Evolutionary conservation across 2,113 vertebrate genomes (phyloP).

Genomic region (Onychostoma macrolepis): DNA sequence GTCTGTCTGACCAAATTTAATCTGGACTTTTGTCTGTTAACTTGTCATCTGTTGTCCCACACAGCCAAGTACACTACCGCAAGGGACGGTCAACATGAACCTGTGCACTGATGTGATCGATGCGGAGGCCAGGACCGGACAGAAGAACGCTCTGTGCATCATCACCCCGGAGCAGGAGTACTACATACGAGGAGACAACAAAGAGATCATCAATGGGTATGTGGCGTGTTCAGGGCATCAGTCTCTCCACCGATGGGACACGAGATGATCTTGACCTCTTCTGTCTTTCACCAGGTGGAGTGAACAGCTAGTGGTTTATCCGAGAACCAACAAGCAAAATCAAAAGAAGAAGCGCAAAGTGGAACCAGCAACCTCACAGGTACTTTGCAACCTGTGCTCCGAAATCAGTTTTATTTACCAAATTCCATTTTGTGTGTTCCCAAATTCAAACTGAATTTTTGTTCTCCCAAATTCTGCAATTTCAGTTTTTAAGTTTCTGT

Average conservation of each 20-base stretch:
- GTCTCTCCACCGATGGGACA: not conserved
- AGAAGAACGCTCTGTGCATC: slow-evolving; percentile 83
- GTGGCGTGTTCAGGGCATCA: not conserved
- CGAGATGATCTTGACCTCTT: not conserved
- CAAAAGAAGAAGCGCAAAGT: slow-evolving; percentile 85
- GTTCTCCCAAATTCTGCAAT: not conserved
- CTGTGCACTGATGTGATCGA: slow-evolving; percentile 79
- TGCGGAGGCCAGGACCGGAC: slow-evolving; percentile 80
- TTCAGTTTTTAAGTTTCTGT: not conserved
- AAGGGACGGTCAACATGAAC: slow-evolving; percentile 85
- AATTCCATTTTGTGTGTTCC: not conserved
- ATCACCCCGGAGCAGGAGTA: slow-evolving; percentile 81
- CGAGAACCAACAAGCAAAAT: slow-evolving; percentile 83
- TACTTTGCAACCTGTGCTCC: slow-evolving; percentile 39
- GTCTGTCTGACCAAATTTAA: not conserved
- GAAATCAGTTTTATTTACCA: not conserved
- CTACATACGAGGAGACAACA: slow-evolving; percentile 82
- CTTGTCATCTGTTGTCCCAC: slow-evolving; percentile 40
- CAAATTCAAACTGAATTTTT: not conserved
- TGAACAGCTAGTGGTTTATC: slow-evolving; percentile 80
- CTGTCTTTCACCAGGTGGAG: slow-evolving; percentile 71
- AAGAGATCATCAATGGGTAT: slow-evolving; percentile 83
- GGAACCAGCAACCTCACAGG: slow-evolving; percentile 79
- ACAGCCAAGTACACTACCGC: slow-evolving; percentile 81
- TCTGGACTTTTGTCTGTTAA: not conserved